phyloP scores from a whole-genome alignment of 2,113 vertebrate species.

The Menura novaehollandiae region DNA sequence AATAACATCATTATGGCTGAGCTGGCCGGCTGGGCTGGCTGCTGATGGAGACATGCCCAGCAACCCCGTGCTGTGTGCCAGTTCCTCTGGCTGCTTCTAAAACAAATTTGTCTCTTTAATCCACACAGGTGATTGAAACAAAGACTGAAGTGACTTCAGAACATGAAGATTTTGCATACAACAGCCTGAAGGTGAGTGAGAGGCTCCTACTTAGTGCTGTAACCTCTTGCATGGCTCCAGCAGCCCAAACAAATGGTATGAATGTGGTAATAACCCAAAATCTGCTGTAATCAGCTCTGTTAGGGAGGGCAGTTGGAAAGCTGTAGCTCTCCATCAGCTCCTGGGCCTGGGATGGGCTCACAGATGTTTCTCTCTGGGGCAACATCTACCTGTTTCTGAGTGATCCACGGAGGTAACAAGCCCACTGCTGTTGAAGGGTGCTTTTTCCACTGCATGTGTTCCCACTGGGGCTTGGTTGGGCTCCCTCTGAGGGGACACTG shows the following conservation, averaged over 20 bases:
- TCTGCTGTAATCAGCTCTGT: not conserved
- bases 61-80: not conserved
- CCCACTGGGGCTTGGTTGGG: not conserved
- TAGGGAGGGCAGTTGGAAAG: not conserved
- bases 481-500: rapidly evolving
- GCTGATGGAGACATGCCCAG: not conserved
- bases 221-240: not conserved
- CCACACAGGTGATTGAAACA: constrained; percentile 68
- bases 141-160: constrained; percentile 72
- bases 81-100: not conserved
- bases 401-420: not conserved
- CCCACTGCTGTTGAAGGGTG: not conserved
- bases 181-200: constrained; percentile 89
- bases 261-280: rapidly evolving
- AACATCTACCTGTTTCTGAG: not conserved
- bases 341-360: not conserved
- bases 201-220: not conserved
- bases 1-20: not conserved
- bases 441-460: not conserved
- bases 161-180: constrained; percentile 83
- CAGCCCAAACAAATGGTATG: not conserved
- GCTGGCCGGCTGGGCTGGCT: not conserved
- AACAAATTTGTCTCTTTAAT: not conserved
- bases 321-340: not conserved
- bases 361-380: not conserved